Conservation (phyloP, 2,797 vertebrate genomes). For the Poecilia wingei region DNA sequence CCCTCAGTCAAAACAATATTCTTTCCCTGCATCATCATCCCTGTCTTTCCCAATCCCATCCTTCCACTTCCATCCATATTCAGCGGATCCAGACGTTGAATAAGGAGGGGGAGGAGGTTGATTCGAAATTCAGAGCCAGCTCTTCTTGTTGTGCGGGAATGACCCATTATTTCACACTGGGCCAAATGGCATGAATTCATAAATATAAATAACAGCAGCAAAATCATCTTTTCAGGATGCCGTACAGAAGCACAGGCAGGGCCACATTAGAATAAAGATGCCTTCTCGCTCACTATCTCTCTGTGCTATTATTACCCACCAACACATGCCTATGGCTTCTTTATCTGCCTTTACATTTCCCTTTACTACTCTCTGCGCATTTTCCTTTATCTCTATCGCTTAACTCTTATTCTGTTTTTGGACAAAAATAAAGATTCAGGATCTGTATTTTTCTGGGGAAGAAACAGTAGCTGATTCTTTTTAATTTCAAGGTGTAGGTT, state of each 20-base stretch:
- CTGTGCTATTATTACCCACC: slow-evolving; percentile 47
- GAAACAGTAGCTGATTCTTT: slow-evolving; percentile 5
- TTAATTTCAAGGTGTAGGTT: slow-evolving; percentile 25
- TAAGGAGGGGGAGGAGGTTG: slow-evolving; percentile 57
- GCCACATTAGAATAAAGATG: slow-evolving; percentile 76
- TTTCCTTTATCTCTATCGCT: slow-evolving; percentile 24
- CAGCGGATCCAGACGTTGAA: slow-evolving; percentile 77
- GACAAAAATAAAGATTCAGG: slow-evolving; percentile 25
- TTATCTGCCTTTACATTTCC: slow-evolving; percentile 59
- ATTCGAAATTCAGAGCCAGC: slow-evolving; percentile 86
- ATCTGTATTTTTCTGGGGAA: slow-evolving; percentile 3
- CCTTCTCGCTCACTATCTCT: slow-evolving; percentile 57
- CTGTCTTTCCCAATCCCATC: slow-evolving; percentile 38
- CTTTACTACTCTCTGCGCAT: slow-evolving; percentile 26
- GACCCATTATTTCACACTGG: slow-evolving; percentile 86
- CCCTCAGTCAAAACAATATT: slow-evolving; percentile 65
- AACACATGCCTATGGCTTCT: slow-evolving; percentile 43
- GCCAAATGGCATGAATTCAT: slow-evolving; percentile 87
- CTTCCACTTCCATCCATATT: slow-evolving; percentile 78
- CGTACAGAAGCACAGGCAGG: slow-evolving; percentile 62
- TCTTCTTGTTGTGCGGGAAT: slow-evolving; percentile 85
- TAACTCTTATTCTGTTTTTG: slow-evolving; percentile 32
- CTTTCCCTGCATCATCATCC: slow-evolving; percentile 26
- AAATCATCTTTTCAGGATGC: slow-evolving; percentile 77
- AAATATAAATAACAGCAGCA: slow-evolving; percentile 86